These are phyloP conservation scores for Drosophila tani DNA, from an alignment of 1,140 invertebrate species.

Conservation along the genomic window DNA sequence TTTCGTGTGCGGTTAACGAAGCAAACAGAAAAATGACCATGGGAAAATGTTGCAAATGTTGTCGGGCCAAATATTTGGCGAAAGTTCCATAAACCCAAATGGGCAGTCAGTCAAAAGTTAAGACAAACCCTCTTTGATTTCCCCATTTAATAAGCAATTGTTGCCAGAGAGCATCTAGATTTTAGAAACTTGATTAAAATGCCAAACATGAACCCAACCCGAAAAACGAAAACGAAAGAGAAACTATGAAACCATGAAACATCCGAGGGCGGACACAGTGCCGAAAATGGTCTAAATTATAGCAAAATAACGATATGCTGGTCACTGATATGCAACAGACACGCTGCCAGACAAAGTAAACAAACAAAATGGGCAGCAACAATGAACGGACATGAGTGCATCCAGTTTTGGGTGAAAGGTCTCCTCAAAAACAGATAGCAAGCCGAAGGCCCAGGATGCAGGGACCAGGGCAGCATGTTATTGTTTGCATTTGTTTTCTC, in stretches of 20 bases:
- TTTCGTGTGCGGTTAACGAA: constrained; percentile 77
- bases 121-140: constrained; percentile 44
- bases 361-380: constrained; percentile 42
- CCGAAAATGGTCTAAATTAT: constrained; percentile 60
- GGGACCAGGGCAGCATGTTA: constrained; percentile 36
- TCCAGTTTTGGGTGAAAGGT: constrained; percentile 21
- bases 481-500: constrained; percentile 48
- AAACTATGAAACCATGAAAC: constrained; percentile 23
- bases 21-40: constrained; percentile 69
- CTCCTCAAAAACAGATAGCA: constrained; percentile 25
- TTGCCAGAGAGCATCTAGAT: constrained; percentile 17
- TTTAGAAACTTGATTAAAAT: constrained; percentile 68
- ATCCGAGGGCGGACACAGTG: constrained; percentile 12
- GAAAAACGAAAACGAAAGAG: constrained; percentile 19
- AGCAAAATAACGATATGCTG: constrained; percentile 51
- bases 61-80: constrained; percentile 62
- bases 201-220: constrained; percentile 23
- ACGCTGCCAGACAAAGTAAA: constrained; percentile 41
- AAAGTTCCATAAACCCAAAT: constrained; percentile 73
- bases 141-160: constrained; percentile 49
- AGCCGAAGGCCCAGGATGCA: constrained; percentile 4
- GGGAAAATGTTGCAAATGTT: constrained; percentile 51
- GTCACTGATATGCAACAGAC: constrained; percentile 69
- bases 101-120: constrained; percentile 32
- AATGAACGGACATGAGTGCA: constrained; percentile 38